Percentiles rank a stretch among this genome's conserved stretches.
phyloP scores from a whole-genome alignment of 1,140 invertebrate genomes.

The Drosophila saltans region DNA sequence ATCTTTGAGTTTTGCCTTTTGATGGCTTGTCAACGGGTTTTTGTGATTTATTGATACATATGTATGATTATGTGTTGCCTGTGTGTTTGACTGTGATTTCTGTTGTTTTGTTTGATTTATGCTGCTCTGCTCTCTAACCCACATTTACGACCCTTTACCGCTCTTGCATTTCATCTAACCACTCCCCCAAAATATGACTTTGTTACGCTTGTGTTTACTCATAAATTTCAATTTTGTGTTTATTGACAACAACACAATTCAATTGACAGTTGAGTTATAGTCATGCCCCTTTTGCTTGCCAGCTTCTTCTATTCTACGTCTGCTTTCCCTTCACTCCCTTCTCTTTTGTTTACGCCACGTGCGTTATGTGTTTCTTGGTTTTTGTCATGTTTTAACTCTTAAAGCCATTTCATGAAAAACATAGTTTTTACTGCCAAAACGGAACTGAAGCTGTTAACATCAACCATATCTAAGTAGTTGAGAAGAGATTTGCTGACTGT shows the following conservation, averaged over 20 bases:
- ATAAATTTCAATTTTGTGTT: conserved; percentile 32
- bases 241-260: conserved; percentile 13
- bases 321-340: background rate
- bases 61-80: background rate
- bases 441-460: conserved; percentile 43
- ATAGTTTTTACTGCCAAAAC: conserved; percentile 9
- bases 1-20: conserved; percentile 16
- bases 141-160: background rate
- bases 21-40: conserved; percentile 55
- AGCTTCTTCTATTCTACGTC: background rate
- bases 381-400: conserved; percentile 7
- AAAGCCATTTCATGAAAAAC: conserved; percentile 7
- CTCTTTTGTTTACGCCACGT: background rate
- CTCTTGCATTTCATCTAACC: background rate
- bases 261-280: conserved; percentile 8
- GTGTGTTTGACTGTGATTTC: background rate
- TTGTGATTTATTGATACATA: conserved; percentile 60
- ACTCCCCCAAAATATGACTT: no score
- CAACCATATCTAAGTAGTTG: conserved; percentile 39
- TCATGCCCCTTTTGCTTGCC: background rate
- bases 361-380: background rate
- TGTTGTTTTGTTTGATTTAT: conserved; percentile 55
- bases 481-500: conserved; percentile 43
- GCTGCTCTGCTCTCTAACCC: background rate
- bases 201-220: conserved; percentile 28